Percentiles rank a stretch among this genome's conserved stretches.
phyloP scores from a whole-genome alignment of 2,888 invertebrate genomes.

The Petrolisthes manimaculis region DNA sequence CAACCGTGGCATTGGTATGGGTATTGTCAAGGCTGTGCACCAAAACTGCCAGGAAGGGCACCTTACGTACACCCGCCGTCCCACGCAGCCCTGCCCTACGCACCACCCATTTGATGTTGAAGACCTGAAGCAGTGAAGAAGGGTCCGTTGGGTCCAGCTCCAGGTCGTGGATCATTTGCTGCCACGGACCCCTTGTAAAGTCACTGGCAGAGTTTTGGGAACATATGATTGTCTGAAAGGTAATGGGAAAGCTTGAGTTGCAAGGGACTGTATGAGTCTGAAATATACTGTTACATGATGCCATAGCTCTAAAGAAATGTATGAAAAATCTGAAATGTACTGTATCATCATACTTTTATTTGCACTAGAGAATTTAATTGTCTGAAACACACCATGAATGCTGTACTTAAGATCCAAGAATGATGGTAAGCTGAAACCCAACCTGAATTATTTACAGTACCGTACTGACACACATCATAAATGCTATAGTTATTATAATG shows the following conservation, averaged over 20 bases:
- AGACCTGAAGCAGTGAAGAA: conserved; percentile 28
- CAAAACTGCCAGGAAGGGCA: conserved; percentile 55
- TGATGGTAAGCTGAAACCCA: too few relatives aligned
- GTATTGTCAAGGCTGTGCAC: conserved; percentile 41
- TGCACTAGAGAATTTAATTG: too few relatives aligned
- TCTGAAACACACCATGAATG: too few relatives aligned
- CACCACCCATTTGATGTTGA: conserved; percentile 47
- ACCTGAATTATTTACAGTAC: too few relatives aligned
- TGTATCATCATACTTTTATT: too few relatives aligned
- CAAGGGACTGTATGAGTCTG: too few relatives aligned
- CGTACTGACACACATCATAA: too few relatives aligned
- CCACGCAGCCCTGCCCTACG: conserved; percentile 42
- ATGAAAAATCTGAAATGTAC: too few relatives aligned
- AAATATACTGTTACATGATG: too few relatives aligned
- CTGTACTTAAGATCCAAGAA: too few relatives aligned
- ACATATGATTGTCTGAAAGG: conserved; percentile 20
- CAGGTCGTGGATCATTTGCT: conserved; percentile 51
- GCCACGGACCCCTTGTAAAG: conserved; percentile 47
- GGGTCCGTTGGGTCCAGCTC: conserved; percentile 14
- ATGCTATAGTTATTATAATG: too few relatives aligned
- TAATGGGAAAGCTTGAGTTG: not conserved
- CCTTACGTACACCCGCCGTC: conserved; percentile 41
- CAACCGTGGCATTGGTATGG: conserved; percentile 23
- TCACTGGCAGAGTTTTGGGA: conserved; percentile 43
- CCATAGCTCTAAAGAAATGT: too few relatives aligned